Evolutionary conservation across 2,113 vertebrate species (phyloP), one percentile per base, ranked within the genome.

Genomic region (Pachycephala philippinensis): DNA sequence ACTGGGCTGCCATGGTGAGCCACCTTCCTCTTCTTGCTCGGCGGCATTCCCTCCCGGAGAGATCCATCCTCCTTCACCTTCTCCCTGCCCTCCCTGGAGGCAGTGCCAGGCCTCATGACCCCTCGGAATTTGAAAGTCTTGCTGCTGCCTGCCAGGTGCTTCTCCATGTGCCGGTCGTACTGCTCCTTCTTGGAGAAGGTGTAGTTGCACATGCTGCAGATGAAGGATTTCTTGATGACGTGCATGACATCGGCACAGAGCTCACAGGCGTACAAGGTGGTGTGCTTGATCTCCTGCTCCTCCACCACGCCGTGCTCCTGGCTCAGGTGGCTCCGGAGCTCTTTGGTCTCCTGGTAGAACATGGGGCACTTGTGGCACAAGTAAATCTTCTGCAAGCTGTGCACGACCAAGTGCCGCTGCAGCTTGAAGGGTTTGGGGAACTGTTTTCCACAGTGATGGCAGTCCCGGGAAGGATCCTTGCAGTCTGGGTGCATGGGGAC

Each of bases 351-450:
- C 44, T 98, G 98, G 96, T 99, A 99, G 63, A 99, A 99, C 59
- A 98, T 98, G 0, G 99, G 99, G 91, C 99, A 99, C 95, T 96
- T 99, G 91, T 99, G 98, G 95, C 99, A 99, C 91, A 99, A 93
- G 96, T 98, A 99, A 69, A 99, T 99, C 97, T 99, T 99, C 95
- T 99, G 99, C 31, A 99, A 95, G 94, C 99, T 99, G 98, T 99
- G 99, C 83, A 99, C 99, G 5, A 99, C 99, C 44, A 99, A 97
- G 95, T 99, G 99, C 54, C 99, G 98, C 95, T 99, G 99, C 59
- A 99, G 99, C 96, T 99, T 99, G 94, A 99, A 99, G 33, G 99
- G 99, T 56, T 99, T 99, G 61, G 99, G 99, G 96, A 99, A 99
- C 86, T 99, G 99, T 72, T 99, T 99, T 52, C 99, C 99, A 3